phyloP scores from a whole-genome alignment of 2,113 vertebrate genomes.

The Pyrgilauda ruficollis region DNA sequence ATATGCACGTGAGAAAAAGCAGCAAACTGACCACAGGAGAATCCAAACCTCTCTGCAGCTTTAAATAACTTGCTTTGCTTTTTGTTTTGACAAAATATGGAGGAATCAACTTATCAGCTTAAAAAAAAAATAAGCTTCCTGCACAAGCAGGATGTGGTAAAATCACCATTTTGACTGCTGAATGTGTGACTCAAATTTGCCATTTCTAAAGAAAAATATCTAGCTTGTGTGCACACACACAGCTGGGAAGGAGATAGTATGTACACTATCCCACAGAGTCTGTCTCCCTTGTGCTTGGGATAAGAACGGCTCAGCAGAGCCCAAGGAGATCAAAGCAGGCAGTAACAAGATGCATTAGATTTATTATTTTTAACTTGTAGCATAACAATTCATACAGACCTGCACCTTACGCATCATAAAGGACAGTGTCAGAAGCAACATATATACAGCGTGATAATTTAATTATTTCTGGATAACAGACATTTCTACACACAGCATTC shows the following conservation, averaged over 20 bases:
- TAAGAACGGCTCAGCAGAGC: not conserved
- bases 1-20: not conserved
- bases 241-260: not conserved
- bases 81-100: slow-evolving; percentile 7
- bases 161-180: not conserved
- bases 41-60: not conserved
- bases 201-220: not conserved
- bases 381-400: not conserved
- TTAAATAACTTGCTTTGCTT: not conserved
- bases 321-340: not conserved
- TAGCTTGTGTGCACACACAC: not conserved
- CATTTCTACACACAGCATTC: not conserved
- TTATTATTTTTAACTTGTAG: not conserved
- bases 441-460: rapidly evolving
- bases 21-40: not conserved
- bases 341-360: not conserved
- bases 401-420: not conserved
- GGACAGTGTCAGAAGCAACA: not conserved
- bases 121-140: slow-evolving; percentile 7
- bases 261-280: not conserved
- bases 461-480: not conserved
- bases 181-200: not conserved
- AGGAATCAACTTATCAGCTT: not conserved
- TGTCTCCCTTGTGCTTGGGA: not conserved
- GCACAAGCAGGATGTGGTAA: slow-evolving; percentile 2